Percentiles rank a stretch among this genome's conserved stretches.
These are phyloP conservation scores for Chaetophractus vellerosus DNA, from an alignment of 2,797 vertebrate species.

Conservation along the genomic window DNA sequence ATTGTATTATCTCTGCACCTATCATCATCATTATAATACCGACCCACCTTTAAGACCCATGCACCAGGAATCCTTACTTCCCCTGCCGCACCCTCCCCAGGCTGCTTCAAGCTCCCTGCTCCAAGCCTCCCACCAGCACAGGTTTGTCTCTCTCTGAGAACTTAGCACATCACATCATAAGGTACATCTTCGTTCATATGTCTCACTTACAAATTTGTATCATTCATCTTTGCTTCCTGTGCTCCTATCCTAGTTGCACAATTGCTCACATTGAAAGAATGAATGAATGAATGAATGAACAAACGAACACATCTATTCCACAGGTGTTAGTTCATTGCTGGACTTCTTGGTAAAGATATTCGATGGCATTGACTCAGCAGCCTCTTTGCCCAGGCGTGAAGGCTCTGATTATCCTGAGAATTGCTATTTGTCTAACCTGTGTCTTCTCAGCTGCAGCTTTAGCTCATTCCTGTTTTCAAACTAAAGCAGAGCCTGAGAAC, in stretches of 20 bases:
- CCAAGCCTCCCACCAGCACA: neutral
- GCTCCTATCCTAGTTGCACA: fast-evolving
- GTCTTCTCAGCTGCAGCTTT: fast-evolving
- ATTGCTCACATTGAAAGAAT: neutral
- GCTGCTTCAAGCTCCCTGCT: too few species aligned
- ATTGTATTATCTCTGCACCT: fast-evolving
- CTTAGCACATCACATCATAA: fast-evolving
- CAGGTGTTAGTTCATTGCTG: neutral
- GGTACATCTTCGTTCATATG: fast-evolving
- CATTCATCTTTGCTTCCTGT: neutral
- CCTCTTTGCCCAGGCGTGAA: neutral
- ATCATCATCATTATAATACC: fast-evolving
- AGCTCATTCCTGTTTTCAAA: neutral
- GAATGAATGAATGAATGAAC: neutral
- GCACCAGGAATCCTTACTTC: neutral
- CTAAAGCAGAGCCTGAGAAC: neutral
- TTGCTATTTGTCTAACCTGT: neutral
- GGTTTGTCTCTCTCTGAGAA: neutral
- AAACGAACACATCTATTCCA: neutral
- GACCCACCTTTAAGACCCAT: neutral
- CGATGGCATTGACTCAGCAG: neutral
- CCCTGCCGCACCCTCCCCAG: neutral
- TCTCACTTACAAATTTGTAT: neutral
- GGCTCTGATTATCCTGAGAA: neutral
- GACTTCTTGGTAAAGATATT: neutral